Percentiles rank a stretch among this genome's conserved stretches.
phyloP scores from a whole-genome alignment of 1,140 invertebrate species.

The Drosophila nigromelanica region DNA sequence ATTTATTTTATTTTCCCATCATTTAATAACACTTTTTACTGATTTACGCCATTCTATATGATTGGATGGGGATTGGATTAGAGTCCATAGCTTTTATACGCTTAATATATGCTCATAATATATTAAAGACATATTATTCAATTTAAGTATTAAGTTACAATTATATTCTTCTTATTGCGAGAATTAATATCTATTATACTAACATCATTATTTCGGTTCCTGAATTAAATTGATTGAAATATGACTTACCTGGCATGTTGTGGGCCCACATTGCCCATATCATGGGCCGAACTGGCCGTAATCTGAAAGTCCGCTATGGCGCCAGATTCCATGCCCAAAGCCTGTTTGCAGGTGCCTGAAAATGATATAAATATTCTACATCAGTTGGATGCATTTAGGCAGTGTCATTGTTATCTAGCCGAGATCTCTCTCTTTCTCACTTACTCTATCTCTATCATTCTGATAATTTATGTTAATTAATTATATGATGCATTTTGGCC shows the following conservation, averaged over 20 bases:
- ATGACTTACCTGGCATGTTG: slow-evolving; percentile 93
- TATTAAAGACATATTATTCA: background rate
- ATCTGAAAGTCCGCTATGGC: slow-evolving; percentile 93
- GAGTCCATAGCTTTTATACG: too few species aligned
- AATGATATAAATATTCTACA: slow-evolving; percentile 35
- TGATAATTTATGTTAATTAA: slow-evolving; percentile 44
- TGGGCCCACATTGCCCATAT: slow-evolving; percentile 94
- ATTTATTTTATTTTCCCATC: too few species aligned
- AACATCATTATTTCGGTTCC: background rate
- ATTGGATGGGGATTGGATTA: too few species aligned
- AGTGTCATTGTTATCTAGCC: slow-evolving; percentile 42
- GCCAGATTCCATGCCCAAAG: slow-evolving; percentile 96
- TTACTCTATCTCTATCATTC: background rate
- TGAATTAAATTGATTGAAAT: background rate
- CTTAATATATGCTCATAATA: too few species aligned
- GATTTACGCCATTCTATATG: background rate
- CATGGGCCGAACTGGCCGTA: slow-evolving; percentile 94
- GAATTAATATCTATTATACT: too few species aligned
- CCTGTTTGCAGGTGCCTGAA: slow-evolving; percentile 91
- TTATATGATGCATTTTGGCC: slow-evolving; percentile 37
- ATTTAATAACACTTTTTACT: too few species aligned
- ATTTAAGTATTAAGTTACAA: background rate
- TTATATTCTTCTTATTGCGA: too few species aligned
- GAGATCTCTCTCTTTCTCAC: background rate
- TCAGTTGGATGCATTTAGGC: slow-evolving; percentile 21